A percentile compares a stretch with the other conserved stretches of the same genome.
Evolutionary conservation across 1,140 invertebrate genomes (phyloP).

Genomic region (Limonius californicus): DNA sequence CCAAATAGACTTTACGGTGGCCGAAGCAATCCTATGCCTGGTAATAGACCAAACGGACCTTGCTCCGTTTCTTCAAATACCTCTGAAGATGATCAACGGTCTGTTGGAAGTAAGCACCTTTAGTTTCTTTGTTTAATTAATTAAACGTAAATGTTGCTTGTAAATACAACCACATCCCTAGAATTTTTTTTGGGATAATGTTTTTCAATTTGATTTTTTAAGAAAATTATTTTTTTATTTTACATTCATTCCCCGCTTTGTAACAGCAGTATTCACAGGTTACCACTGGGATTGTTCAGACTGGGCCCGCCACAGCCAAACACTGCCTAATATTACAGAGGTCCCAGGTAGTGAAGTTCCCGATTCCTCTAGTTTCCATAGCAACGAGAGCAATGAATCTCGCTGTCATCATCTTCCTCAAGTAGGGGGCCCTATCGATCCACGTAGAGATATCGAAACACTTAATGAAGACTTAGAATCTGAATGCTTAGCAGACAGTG

Average conservation of each 20-base stretch:
- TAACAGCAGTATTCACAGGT: slow-evolving; percentile 50
- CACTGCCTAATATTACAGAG: slow-evolving; percentile 87
- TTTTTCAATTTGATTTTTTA: background rate
- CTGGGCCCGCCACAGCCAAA: slow-evolving; percentile 81
- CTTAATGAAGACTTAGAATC: slow-evolving; percentile 69
- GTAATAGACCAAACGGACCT: slow-evolving; percentile 23
- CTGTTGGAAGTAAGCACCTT: slow-evolving; percentile 42
- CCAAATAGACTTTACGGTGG: slow-evolving; percentile 43
- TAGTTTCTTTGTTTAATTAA: slow-evolving; percentile 19
- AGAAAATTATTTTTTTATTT: background rate
- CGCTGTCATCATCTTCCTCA: slow-evolving; percentile 52
- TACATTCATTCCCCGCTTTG: background rate
- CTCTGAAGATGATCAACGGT: slow-evolving; percentile 39
- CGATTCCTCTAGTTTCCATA: slow-evolving; percentile 84
- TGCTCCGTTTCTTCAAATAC: slow-evolving; percentile 23
- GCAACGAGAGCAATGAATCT: slow-evolving; percentile 82
- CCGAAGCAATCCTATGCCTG: slow-evolving; percentile 32
- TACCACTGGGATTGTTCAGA: slow-evolving; percentile 97
- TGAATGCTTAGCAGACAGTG: slow-evolving; percentile 65
- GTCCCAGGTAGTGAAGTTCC: slow-evolving; percentile 86
- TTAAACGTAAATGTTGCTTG: too few relatives aligned
- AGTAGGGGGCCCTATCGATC: slow-evolving; percentile 45
- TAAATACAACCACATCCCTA: too few relatives aligned
- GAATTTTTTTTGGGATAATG: too few relatives aligned
- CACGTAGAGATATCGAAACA: slow-evolving; percentile 61